Percentiles rank a stretch among this genome's conserved stretches.
These are phyloP conservation scores for Sinocyclocheilus grahami DNA, from an alignment of 2,113 vertebrate genomes.

Conservation along the genomic window DNA sequence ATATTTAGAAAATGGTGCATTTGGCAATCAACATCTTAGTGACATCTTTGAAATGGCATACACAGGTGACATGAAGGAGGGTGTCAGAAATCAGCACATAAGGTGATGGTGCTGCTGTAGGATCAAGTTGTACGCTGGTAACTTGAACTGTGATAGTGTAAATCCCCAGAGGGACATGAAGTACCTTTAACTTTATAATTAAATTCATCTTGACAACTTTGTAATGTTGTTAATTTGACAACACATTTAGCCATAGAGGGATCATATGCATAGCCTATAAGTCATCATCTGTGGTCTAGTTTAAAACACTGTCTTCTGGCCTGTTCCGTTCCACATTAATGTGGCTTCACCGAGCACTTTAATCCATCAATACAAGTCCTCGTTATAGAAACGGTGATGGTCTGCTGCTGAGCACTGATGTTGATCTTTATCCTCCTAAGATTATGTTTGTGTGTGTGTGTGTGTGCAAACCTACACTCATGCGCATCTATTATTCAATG, in stretches of 20 bases:
- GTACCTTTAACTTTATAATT: background rate
- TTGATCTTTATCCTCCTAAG: slow-evolving; percentile 49
- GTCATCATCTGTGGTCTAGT: no score
- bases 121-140: background rate
- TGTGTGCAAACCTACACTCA: slow-evolving; percentile 53
- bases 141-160: background rate
- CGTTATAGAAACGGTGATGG: background rate
- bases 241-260: background rate
- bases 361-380: slow-evolving; percentile 30
- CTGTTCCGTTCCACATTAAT: slow-evolving; percentile 22
- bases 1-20: background rate
- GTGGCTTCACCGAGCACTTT: background rate
- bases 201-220: background rate
- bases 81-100: background rate
- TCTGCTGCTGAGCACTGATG: slow-evolving; percentile 17
- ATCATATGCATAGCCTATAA: no score
- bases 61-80: background rate
- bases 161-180: background rate
- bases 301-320: background rate
- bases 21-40: no score
- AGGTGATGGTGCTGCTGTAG: background rate
- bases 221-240: background rate
- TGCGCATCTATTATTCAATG: slow-evolving; percentile 76
- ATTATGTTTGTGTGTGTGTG: background rate
- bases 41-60: background rate